A percentile compares a stretch with the other conserved stretches of the same genome.
phyloP scores from a whole-genome alignment of 2,888 invertebrate genomes.

The Dermolepida albohirtum region DNA sequence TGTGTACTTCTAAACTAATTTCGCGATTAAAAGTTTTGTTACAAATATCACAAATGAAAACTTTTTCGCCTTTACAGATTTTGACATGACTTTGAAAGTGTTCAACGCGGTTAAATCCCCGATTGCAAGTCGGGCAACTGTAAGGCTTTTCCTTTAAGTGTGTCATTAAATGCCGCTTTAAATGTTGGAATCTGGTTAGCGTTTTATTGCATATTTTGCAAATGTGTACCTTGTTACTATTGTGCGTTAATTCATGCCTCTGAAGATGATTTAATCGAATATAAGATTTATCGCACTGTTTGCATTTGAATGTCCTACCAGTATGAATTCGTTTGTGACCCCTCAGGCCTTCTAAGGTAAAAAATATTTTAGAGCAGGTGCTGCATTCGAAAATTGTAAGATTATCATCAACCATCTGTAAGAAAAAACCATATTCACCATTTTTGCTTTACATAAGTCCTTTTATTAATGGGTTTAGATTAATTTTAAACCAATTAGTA shows the following conservation, averaged over 20 bases:
- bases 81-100: slow-evolving; percentile 61
- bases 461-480: no score
- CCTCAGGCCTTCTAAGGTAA: slow-evolving; percentile 60
- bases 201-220: slow-evolving; percentile 64
- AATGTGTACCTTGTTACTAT: slow-evolving; percentile 61
- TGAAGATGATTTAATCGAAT: slow-evolving; percentile 61
- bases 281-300: slow-evolving; percentile 62
- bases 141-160: slow-evolving; percentile 64
- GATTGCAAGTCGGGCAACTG: slow-evolving; percentile 61
- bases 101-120: slow-evolving; percentile 63
- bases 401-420: slow-evolving; percentile 56
- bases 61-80: slow-evolving; percentile 64
- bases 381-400: slow-evolving; percentile 61
- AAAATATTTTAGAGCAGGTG: slow-evolving; percentile 61
- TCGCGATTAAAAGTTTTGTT: slow-evolving; percentile 64
- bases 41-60: slow-evolving; percentile 65
- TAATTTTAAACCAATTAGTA: no score
- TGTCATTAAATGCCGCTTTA: slow-evolving; percentile 62
- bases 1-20: slow-evolving; percentile 63
- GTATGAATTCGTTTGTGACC: slow-evolving; percentile 60
- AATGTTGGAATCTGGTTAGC: slow-evolving; percentile 61
- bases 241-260: slow-evolving; percentile 61
- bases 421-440: slow-evolving; percentile 44
- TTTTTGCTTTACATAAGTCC: no score
- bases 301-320: slow-evolving; percentile 62